Evolutionary conservation across 2,888 invertebrate genomes (phyloP).

Genomic region (Lasiommata megera): DNA sequence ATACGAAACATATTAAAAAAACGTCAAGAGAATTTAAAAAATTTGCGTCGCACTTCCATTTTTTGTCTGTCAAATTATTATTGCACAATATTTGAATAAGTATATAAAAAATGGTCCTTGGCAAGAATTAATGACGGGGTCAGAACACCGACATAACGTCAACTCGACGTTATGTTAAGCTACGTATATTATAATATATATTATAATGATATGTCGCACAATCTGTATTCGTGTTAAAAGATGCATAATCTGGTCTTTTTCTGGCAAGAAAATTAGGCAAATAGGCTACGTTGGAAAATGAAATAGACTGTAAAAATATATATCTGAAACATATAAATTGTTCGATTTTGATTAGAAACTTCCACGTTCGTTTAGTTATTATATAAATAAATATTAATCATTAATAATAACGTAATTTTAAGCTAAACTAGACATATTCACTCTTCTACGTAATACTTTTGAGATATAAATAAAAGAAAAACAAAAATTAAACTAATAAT

Average conservation of each 20-base stretch:
- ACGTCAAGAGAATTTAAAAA: no score
- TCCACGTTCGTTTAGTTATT: neutral
- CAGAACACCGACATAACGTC: no score
- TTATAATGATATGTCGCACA: no score
- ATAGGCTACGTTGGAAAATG: neutral
- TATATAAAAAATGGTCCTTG: no score
- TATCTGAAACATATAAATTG: neutral
- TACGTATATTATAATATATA: no score
- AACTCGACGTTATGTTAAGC: no score
- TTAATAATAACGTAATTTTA: neutral
- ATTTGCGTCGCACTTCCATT: no score
- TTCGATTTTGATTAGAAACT: neutral
- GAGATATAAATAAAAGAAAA: neutral
- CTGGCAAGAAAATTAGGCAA: constrained; percentile 3
- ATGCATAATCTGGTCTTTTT: neutral
- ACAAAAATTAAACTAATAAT: neutral
- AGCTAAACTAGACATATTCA: neutral
- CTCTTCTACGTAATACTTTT: neutral
- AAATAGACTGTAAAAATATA: neutral
- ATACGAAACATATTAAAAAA: no score
- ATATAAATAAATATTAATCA: neutral
- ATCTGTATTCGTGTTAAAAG: no score
- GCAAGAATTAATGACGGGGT: no score
- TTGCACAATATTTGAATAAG: no score
- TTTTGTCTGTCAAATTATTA: no score